A percentile compares a stretch with the other conserved stretches of the same genome.
phyloP scores from a whole-genome alignment of 2,888 invertebrate genomes.

The Gerris lacustris region DNA sequence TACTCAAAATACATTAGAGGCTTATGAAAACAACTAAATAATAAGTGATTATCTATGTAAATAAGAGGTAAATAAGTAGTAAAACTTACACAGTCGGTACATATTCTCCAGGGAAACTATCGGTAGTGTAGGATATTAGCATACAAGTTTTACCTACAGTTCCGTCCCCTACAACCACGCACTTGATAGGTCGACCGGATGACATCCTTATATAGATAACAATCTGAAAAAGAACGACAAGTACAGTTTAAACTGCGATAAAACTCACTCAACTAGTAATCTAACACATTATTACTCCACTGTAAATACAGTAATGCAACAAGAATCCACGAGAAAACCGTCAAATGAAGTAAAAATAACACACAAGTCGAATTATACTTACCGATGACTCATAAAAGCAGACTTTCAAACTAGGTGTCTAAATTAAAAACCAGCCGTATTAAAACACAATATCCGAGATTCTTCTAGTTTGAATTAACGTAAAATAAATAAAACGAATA shows the following conservation, averaged over 20 bases:
- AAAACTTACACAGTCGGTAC: conserved; percentile 81
- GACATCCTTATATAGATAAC: conserved; percentile 50
- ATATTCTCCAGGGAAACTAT: conserved; percentile 89
- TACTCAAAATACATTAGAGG: too few species aligned
- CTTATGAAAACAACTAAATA: too few species aligned
- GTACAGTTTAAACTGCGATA: too few species aligned
- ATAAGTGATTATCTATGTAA: too few species aligned
- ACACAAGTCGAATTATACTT: neutral
- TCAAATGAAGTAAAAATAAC: neutral
- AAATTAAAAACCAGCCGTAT: too few species aligned
- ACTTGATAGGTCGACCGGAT: conserved; percentile 82
- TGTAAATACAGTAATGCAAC: too few species aligned
- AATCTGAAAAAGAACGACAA: neutral
- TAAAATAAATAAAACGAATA: too few species aligned
- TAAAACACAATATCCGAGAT: too few species aligned
- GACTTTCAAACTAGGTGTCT: too few species aligned
- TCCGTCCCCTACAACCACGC: conserved; percentile 85
- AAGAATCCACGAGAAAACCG: neutral
- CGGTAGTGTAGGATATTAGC: conserved; percentile 84
- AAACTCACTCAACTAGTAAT: too few species aligned
- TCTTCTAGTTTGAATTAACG: too few species aligned
- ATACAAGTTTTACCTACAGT: conserved; percentile 90
- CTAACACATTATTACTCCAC: too few species aligned
- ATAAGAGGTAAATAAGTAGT: neutral
- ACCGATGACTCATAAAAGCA: neutral